Percentiles rank a stretch among this genome's conserved stretches.
These are phyloP conservation scores for Tetrapedia diversipes DNA, from an alignment of 2,888 invertebrate genomes.

Conservation along the genomic window DNA sequence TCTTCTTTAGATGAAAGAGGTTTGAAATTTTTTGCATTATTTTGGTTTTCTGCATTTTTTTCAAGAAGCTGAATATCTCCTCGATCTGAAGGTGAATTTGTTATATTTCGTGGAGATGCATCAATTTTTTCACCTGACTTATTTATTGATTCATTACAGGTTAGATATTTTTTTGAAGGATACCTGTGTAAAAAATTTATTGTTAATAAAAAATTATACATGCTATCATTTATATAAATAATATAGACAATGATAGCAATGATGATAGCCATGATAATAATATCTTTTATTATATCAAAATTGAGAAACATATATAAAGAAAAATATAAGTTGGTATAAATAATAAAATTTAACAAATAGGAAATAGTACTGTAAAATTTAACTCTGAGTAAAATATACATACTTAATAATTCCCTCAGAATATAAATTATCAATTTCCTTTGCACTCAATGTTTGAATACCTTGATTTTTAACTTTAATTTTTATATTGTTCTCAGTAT, in stretches of 20 bases:
- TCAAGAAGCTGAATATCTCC: slow-evolving; percentile 58
- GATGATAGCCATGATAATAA: too few relatives aligned
- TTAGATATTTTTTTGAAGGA: slow-evolving; percentile 69
- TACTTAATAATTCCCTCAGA: slow-evolving; percentile 79
- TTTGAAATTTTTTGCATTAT: slow-evolving; percentile 41
- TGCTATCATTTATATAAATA: neutral
- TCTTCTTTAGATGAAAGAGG: slow-evolving; percentile 48
- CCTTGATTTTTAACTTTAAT: slow-evolving; percentile 70
- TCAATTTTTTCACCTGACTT: slow-evolving; percentile 42
- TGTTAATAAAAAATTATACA: neutral
- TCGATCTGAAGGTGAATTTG: slow-evolving; percentile 58
- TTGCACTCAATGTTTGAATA: slow-evolving; percentile 78
- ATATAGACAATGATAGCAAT: neutral
- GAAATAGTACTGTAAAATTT: neutral
- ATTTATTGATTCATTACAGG: slow-evolving; percentile 34
- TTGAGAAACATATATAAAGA: too few relatives aligned
- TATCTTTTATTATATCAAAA: too few relatives aligned
- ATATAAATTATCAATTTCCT: slow-evolving; percentile 72
- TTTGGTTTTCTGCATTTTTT: slow-evolving; percentile 40
- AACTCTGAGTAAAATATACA: neutral
- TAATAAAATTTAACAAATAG: neutral
- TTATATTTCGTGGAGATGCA: slow-evolving; percentile 26
- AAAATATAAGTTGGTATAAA: too few relatives aligned
- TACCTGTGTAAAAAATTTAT: slow-evolving; percentile 67
- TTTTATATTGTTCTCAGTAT: slow-evolving; percentile 17